Conservation (phyloP, 1,140 invertebrate species). For the Drosophila melanica region DNA sequence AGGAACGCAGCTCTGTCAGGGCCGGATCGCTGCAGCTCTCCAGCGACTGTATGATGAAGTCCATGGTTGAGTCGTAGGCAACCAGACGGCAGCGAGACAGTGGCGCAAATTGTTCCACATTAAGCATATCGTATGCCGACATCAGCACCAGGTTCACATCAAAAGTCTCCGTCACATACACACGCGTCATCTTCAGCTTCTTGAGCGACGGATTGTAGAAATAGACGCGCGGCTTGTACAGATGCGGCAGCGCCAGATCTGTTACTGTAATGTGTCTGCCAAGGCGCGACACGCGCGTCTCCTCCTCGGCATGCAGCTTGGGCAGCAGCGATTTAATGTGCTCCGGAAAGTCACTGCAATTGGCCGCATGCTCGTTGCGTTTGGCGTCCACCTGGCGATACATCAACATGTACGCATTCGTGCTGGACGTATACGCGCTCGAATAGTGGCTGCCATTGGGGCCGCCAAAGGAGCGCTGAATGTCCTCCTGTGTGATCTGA, state of each 20-base stretch:
- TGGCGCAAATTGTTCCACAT: conserved; percentile 86
- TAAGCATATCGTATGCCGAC: conserved; percentile 87
- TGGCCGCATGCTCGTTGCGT: conserved; percentile 89
- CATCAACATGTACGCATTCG: conserved; percentile 97
- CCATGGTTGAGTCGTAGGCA: conserved; percentile 88
- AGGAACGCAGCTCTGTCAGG: conserved; percentile 68
- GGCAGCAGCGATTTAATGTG: conserved; percentile 89
- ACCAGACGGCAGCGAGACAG: conserved; percentile 90
- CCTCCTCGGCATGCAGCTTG: conserved; percentile 89
- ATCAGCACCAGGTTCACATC: conserved; percentile 86
- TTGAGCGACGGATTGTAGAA: conserved; percentile 87
- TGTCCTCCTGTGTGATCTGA: conserved; percentile 92
- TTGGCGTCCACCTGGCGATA: conserved; percentile 92
- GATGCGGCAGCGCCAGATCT: conserved; percentile 84
- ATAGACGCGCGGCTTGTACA: conserved; percentile 88
- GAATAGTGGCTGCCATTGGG: conserved; percentile 89
- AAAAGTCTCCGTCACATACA: conserved; percentile 86
- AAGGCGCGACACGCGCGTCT: conserved; percentile 86
- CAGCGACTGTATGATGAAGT: conserved; percentile 89
- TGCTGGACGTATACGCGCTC: conserved; percentile 91
- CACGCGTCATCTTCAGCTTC: conserved; percentile 85
- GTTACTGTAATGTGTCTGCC: conserved; percentile 63
- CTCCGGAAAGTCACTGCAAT: conserved; percentile 89
- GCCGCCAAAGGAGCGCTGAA: conserved; percentile 92
- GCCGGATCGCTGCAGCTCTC: conserved; percentile 87